These are phyloP conservation scores for Hystrix brachyura DNA, from an alignment of 2,113 vertebrate genomes.

Conservation along the genomic window DNA sequence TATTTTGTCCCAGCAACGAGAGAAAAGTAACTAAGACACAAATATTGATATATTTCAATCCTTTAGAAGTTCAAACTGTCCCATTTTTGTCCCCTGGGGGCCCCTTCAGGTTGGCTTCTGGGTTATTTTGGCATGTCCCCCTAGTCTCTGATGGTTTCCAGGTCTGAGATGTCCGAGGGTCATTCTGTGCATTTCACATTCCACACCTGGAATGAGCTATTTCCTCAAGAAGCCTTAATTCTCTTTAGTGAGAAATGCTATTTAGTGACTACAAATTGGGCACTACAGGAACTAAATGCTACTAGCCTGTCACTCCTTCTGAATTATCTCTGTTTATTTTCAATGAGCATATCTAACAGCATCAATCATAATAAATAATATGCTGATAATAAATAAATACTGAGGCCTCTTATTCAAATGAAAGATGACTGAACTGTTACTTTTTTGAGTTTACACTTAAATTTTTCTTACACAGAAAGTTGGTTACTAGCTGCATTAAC, in stretches of 20 bases:
- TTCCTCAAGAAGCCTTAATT: background rate
- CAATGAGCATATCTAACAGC: background rate
- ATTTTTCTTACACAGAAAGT: conserved; percentile 9
- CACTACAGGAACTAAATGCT: background rate
- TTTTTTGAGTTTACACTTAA: background rate
- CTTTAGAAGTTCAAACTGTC: background rate
- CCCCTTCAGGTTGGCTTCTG: background rate
- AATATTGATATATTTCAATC: background rate
- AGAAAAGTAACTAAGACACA: too few relatives aligned
- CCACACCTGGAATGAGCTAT: background rate
- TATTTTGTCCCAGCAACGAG: too few relatives aligned
- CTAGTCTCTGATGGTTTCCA: background rate
- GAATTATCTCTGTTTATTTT: background rate
- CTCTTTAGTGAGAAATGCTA: background rate
- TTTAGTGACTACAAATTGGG: background rate
- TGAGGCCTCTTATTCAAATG: background rate
- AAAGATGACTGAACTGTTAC: background rate
- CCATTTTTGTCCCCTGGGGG: background rate
- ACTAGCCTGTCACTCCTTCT: background rate
- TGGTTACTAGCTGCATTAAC: background rate
- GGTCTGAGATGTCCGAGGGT: background rate
- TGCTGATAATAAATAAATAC: background rate
- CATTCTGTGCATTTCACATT: background rate
- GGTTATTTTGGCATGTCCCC: background rate
- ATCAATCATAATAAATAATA: background rate